These are phyloP conservation scores for Rhadina sibilatrix DNA, from an alignment of 2,113 vertebrate species.

Conservation along the genomic window DNA sequence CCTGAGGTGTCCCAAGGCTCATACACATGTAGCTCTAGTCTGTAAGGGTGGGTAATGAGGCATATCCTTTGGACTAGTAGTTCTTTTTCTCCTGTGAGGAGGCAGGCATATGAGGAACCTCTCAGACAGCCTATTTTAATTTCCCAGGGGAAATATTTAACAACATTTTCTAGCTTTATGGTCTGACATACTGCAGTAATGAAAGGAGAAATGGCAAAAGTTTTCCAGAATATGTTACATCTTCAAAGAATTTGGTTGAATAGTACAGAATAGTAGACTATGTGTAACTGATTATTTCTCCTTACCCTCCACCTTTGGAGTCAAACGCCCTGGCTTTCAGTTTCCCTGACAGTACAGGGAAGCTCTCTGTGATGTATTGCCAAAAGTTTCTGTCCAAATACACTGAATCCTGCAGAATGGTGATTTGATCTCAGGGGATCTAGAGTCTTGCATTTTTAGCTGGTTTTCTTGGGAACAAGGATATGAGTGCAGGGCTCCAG, in stretches of 20 bases:
- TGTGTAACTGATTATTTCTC: background rate
- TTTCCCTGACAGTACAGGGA: background rate
- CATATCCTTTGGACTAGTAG: background rate
- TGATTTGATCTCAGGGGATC: background rate
- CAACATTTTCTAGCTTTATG: background rate
- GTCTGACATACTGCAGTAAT: background rate
- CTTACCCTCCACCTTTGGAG: background rate
- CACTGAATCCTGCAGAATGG: background rate
- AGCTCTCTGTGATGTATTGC: background rate
- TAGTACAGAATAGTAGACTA: background rate
- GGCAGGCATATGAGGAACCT: background rate
- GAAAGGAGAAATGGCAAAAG: background rate
- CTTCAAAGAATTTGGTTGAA: background rate
- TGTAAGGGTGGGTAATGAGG: background rate
- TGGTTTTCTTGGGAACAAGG: background rate
- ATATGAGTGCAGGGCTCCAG: background rate
- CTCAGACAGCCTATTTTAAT: constrained; percentile 1
- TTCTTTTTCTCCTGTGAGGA: background rate
- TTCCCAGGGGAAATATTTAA: constrained; percentile 37
- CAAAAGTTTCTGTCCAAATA: background rate
- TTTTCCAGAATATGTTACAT: background rate
- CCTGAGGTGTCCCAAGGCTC: background rate
- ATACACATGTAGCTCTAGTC: rapidly evolving
- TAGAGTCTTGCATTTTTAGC: background rate
- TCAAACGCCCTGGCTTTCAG: background rate